Percentiles rank a stretch among this genome's conserved stretches.
Evolutionary conservation across 2,888 invertebrate species (phyloP).

Genomic region (Oxycera nigricornis): DNA sequence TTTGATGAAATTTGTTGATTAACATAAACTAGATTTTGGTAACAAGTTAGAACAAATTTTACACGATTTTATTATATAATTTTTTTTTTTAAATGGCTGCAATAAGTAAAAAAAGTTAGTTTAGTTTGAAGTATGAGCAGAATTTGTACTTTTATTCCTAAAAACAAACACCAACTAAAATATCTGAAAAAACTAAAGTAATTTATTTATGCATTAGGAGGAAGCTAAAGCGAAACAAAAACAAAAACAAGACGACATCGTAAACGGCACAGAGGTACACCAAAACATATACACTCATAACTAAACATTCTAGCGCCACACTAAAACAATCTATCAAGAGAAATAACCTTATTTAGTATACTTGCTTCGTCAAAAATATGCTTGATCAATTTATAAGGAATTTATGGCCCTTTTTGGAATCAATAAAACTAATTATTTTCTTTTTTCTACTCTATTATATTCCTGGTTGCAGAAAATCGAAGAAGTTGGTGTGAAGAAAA

Average conservation of each 20-base stretch:
- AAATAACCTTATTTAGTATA: no score
- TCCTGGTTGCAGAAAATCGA: slow-evolving; percentile 43
- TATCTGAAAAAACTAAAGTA: not conserved
- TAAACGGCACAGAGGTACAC: slow-evolving; percentile 26
- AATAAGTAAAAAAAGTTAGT: no score
- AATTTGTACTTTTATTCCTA: not conserved
- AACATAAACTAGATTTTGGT: no score
- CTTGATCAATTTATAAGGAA: not conserved
- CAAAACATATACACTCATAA: no score
- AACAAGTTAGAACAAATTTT: no score
- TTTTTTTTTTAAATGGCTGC: no score
- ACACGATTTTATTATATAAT: no score
- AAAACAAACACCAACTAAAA: not conserved
- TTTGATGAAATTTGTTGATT: no score
- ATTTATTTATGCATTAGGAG: not conserved
- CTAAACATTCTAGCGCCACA: no score
- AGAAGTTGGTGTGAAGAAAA: slow-evolving; percentile 36
- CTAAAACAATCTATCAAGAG: no score
- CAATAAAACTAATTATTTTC: not conserved
- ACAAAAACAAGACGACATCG: slow-evolving; percentile 8
- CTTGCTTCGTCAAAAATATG: no score
- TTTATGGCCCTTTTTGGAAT: not conserved
- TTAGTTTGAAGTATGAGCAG: no score
- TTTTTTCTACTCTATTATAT: not conserved
- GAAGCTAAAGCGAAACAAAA: not conserved